Base-by-base conservation (phyloP, 2,888 invertebrate species). In the Spicauda simplicius region DNA sequence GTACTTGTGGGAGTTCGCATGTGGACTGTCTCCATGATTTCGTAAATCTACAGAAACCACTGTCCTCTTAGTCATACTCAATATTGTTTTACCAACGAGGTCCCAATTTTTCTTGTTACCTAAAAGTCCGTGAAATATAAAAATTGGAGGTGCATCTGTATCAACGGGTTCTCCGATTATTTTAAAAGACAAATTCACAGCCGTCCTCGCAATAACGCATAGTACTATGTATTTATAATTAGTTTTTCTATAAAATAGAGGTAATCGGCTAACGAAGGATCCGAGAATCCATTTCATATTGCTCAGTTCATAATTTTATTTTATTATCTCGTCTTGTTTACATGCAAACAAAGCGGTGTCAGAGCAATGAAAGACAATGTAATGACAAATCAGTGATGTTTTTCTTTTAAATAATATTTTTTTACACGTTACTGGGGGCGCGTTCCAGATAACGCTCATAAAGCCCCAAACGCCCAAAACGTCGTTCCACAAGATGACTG, bases 21-120 rank as follows among this genome's bases (percentile, higher is more conserved):
- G 98, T 0, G 97, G 97, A 79, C 98, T 98, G 64, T 97, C 96
- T 0, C 99, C 99, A 87, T 99, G 99, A 89, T 99, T 99, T 81
- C 99, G 94, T 7, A 97, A 95, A 91, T 99, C 99, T n/a, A 98
- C 94, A 0, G 96, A 93, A 54, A 97, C 94, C 0, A 98, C 97
- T 83, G 94, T 94, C 72, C 95, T 97, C 77, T 93, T 98, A 96
- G 80, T 95, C 92, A 57, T 95, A 70, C 94, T 94, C 70, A 94
- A 87, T 55, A 97, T 91, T 0, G 94, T 95, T 83, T 97, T 97
- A 1, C 96, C 96, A 16, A 98, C 86, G 48, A 95, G 94, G 74
- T 96, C 95, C 98, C 98, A 99, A 81, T 98, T 98, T 68, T 93
- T 95, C 83, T 98, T 98, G 0, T 96, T 96, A 0, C 98, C 98